Conservation (phyloP, 2,888 invertebrate species). For the Autographa gamma region DNA sequence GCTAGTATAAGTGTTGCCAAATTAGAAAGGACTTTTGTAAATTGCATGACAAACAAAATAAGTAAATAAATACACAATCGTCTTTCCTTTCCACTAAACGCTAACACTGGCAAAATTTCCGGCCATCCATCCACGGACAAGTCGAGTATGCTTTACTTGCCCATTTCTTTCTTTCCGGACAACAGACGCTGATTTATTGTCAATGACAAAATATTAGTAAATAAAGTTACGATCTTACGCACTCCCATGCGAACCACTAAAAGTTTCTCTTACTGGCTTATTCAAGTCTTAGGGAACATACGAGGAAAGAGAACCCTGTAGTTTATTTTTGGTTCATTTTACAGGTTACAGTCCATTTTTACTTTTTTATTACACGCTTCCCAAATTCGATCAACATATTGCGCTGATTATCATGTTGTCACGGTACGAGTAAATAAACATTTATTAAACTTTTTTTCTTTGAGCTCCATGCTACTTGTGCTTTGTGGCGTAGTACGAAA, state of each 20-base stretch:
- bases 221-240: neutral
- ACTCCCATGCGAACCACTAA: neutral
- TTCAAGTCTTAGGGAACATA: neutral
- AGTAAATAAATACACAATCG: constrained; percentile 1
- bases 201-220: neutral
- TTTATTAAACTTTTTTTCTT: too few species aligned
- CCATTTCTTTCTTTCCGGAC: constrained; percentile 6
- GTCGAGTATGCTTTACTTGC: constrained; percentile 6
- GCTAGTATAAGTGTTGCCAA: neutral
- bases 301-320: neutral
- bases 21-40: neutral
- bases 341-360: too few species aligned
- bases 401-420: too few species aligned
- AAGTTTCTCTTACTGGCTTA: neutral
- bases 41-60: neutral
- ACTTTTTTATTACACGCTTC: too few species aligned
- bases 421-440: too few species aligned
- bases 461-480: too few species aligned
- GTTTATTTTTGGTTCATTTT: neutral
- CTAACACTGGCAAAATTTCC: constrained; percentile 3
- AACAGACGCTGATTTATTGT: constrained; percentile 7
- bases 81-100: neutral
- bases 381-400: too few species aligned
- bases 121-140: constrained; percentile 6
- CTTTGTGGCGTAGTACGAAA: too few species aligned